phyloP scores from a whole-genome alignment of 2,113 vertebrate species.

The Scortum barcoo region DNA sequence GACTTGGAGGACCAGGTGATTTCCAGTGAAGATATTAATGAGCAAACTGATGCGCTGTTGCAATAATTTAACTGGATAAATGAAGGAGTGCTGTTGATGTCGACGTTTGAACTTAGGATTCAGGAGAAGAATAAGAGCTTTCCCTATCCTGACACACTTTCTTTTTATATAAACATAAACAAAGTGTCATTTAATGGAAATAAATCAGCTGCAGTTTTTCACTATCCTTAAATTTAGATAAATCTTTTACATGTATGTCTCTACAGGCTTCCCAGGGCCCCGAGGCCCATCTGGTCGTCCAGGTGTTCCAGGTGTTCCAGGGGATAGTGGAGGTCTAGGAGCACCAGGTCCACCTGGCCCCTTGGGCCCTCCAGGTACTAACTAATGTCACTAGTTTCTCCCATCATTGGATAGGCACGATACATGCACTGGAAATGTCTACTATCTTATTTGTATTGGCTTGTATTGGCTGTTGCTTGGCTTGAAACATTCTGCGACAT shows the following conservation, averaged over 20 bases:
- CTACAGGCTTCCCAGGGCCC: constrained; percentile 55
- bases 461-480: neutral
- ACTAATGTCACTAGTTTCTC: neutral
- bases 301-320: constrained; percentile 58
- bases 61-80: neutral
- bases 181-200: neutral
- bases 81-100: neutral
- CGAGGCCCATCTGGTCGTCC: constrained; percentile 44
- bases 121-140: neutral
- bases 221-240: neutral
- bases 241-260: neutral
- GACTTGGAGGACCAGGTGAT: constrained; percentile 62
- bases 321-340: constrained; percentile 55
- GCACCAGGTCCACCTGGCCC: constrained; percentile 53
- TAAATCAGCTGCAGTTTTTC: neutral
- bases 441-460: neutral
- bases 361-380: constrained; percentile 61
- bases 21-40: neutral
- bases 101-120: neutral
- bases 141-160: neutral
- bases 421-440: neutral
- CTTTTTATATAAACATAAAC: neutral
- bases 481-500: neutral
- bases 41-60: neutral
- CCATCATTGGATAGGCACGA: neutral